Conservation (phyloP, 2,113 vertebrate genomes). For the Falco punctatus region DNA sequence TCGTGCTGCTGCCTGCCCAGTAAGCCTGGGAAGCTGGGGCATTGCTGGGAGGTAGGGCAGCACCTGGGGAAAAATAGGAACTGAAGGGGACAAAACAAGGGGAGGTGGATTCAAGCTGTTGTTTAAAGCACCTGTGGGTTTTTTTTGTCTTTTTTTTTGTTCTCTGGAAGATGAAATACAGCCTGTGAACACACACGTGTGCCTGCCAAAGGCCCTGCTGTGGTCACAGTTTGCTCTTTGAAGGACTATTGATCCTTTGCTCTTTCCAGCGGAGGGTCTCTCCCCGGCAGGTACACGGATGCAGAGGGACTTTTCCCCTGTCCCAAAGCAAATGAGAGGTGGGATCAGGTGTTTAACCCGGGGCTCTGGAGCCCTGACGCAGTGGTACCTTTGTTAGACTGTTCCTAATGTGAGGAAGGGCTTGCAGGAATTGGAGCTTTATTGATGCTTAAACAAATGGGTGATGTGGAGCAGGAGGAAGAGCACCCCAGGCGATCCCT, state of each 20-base stretch:
- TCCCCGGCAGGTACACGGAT: not conserved
- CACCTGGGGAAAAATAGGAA: not conserved
- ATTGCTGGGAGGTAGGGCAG: not conserved
- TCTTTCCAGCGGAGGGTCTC: not conserved
- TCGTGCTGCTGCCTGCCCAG: not conserved
- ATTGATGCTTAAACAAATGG: not conserved
- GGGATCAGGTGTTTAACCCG: not conserved
- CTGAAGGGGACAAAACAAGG: not conserved
- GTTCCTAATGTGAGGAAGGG: not conserved
- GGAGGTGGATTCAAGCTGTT: not conserved
- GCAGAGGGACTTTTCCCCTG: not conserved
- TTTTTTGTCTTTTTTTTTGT: not conserved
- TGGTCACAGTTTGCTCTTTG: not conserved
- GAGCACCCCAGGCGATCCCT: not conserved
- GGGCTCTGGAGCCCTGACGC: not conserved
- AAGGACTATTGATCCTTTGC: not conserved
- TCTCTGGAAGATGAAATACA: not conserved
- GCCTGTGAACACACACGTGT: not conserved
- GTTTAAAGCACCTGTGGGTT: not conserved
- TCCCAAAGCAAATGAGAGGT: not conserved
- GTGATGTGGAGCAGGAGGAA: not conserved
- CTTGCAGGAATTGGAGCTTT: constrained; percentile 20
- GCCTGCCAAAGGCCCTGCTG: not conserved
- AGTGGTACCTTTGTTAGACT: not conserved
- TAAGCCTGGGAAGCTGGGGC: not conserved